Conservation (phyloP, 2,113 vertebrate species). For the Chaetodon trifascialis region DNA sequence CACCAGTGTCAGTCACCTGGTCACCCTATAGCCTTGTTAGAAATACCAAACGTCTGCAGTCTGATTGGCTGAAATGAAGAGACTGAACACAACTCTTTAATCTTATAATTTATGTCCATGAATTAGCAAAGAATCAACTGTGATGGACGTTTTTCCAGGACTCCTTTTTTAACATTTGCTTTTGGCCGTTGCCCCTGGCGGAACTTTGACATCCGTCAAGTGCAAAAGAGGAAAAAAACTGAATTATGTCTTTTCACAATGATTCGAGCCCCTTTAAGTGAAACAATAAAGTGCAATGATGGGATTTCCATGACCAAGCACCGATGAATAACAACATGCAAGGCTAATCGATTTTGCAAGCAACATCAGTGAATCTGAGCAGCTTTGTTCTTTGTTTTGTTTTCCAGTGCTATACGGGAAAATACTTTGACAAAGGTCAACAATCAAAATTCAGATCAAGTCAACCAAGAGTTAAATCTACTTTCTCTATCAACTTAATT, state of each 20-base stretch:
- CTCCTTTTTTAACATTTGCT: conserved; percentile 8
- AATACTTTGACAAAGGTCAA: not conserved
- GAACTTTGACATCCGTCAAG: conserved; percentile 5
- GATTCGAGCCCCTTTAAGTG: conserved; percentile 23
- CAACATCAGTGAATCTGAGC: conserved; percentile 6
- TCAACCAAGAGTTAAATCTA: not conserved
- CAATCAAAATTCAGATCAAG: not conserved
- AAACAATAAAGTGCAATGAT: conserved; percentile 53
- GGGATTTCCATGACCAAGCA: conserved; percentile 44
- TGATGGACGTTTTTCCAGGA: conserved; percentile 2
- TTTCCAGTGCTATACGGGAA: not conserved
- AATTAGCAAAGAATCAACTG: conserved; percentile 11
- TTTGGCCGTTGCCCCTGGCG: conserved; percentile 2
- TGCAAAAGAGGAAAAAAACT: conserved; percentile 13
- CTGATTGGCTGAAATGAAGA: conserved; percentile 14
- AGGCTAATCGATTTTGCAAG: conserved; percentile 49
- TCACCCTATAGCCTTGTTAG: conserved; percentile 20
- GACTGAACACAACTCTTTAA: conserved; percentile 12
- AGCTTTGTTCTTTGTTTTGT: not conserved
- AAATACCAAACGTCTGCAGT: conserved; percentile 14
- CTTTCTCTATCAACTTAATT: not conserved
- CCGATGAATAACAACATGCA: conserved; percentile 26
- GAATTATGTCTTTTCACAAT: conserved; percentile 50
- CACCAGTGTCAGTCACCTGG: conserved; percentile 54
- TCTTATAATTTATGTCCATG: not conserved